Conservation (phyloP, 2,888 invertebrate genomes). For the Hydropsyche betteni region DNA sequence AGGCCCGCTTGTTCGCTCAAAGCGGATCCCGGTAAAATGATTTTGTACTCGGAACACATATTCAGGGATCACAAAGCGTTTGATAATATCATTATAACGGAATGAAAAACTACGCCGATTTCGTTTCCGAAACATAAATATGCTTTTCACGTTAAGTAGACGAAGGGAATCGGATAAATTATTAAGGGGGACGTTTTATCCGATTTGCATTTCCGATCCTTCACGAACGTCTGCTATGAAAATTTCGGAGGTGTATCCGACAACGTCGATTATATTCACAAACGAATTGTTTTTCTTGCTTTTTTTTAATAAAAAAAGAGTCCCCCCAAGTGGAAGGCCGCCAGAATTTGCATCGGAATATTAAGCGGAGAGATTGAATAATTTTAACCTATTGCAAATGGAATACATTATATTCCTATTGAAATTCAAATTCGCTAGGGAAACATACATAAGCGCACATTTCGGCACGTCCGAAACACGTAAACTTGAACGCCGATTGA, state of each 20-base stretch:
- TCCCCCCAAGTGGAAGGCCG: background rate
- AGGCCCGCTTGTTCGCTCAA: constrained; percentile 44
- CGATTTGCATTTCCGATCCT: too few relatives aligned
- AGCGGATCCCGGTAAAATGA: constrained; percentile 36
- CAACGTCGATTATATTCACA: constrained; percentile 15
- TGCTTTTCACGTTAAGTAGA: too few relatives aligned
- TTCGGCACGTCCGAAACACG: background rate
- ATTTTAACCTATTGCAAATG: constrained; percentile 27
- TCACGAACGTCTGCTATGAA: too few relatives aligned
- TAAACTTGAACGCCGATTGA: constrained; percentile 22
- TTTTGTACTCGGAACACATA: constrained; percentile 17
- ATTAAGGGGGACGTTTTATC: too few relatives aligned
- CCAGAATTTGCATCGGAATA: constrained; percentile 22
- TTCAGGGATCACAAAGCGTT: constrained; percentile 7
- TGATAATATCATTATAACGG: background rate
- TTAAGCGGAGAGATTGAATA: constrained; percentile 28
- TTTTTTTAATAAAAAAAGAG: background rate
- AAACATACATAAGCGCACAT: background rate
- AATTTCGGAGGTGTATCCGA: background rate
- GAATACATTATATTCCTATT: constrained; percentile 18
- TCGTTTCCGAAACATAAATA: too few relatives aligned
- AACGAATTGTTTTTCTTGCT: constrained; percentile 17
- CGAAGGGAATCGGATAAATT: too few relatives aligned
- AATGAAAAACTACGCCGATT: too few relatives aligned
- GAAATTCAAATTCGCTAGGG: constrained; percentile 19